phyloP scores from a whole-genome alignment of 2,888 invertebrate species.

The Achlya flavicornis region DNA sequence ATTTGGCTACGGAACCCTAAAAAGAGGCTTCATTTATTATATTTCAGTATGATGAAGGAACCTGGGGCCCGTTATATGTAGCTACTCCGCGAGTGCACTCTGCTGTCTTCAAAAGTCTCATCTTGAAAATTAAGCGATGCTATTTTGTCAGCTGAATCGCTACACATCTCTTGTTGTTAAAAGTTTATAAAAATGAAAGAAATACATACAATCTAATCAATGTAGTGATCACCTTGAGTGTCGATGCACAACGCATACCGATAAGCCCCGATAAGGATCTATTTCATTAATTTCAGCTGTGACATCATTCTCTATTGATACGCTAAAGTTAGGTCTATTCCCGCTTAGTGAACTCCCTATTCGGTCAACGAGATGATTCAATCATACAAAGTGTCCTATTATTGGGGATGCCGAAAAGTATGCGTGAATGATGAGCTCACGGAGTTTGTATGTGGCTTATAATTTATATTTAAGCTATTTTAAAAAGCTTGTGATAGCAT shows the following conservation, averaged over 20 bases:
- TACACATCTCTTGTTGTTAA: no score
- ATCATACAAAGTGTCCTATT: background rate
- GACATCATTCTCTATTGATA: background rate
- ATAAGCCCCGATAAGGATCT: slow-evolving; percentile 23
- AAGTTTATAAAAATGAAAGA: background rate
- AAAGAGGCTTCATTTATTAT: no score
- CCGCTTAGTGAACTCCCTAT: background rate
- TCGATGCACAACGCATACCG: slow-evolving; percentile 24
- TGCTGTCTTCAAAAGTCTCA: no score
- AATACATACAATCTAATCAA: background rate
- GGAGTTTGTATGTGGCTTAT: no score
- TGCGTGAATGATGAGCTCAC: background rate
- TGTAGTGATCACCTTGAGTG: slow-evolving; percentile 23
- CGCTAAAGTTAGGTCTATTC: background rate
- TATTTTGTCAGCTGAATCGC: no score
- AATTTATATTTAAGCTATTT: no score
- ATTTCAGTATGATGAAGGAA: no score
- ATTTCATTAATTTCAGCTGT: slow-evolving; percentile 5
- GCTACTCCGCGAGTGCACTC: no score
- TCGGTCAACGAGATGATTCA: background rate
- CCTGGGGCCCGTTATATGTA: no score
- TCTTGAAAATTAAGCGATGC: no score
- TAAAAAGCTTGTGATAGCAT: no score
- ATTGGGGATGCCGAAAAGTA: background rate
- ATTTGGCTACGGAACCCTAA: no score